phyloP scores from a whole-genome alignment of 2,113 vertebrate genomes.

The Callionymus lyra region DNA sequence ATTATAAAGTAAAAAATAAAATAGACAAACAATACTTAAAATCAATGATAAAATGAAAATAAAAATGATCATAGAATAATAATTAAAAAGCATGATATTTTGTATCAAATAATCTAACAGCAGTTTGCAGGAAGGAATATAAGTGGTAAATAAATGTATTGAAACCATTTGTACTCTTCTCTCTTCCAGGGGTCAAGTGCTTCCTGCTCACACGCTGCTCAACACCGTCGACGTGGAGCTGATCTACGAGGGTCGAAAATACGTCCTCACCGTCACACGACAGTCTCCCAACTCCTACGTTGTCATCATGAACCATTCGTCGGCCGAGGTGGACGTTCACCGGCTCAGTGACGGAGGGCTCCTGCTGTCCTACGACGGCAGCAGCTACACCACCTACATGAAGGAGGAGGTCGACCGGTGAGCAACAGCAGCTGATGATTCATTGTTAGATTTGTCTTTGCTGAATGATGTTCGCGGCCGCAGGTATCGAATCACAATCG shows the following conservation, averaged over 20 bases:
- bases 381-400: conserved; percentile 99
- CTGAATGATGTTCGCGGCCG: not conserved
- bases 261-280: conserved; percentile 88
- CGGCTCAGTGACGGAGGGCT: conserved; percentile 91
- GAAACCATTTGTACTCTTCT: not conserved
- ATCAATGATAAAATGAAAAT: no score
- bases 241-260: conserved; percentile 93
- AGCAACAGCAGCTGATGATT: not conserved
- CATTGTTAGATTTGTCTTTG: not conserved
- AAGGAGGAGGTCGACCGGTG: conserved; percentile 97
- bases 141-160: no score
- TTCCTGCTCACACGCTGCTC: conserved; percentile 88
- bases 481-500: conserved; percentile 96
- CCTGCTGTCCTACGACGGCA: conserved; percentile 90
- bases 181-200: conserved; percentile 81
- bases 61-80: no score
- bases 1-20: no score
- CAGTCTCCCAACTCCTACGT: conserved; percentile 97
- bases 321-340: conserved; percentile 89
- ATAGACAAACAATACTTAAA: no score
- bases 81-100: no score
- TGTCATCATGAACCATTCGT: conserved; percentile 90
- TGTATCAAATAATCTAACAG: no score
- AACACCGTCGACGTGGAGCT: conserved; percentile 94
- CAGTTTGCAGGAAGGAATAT: no score